Evolutionary conservation across 2,797 vertebrate species (phyloP).

Genomic region (Chaetophractus vellerosus): DNA sequence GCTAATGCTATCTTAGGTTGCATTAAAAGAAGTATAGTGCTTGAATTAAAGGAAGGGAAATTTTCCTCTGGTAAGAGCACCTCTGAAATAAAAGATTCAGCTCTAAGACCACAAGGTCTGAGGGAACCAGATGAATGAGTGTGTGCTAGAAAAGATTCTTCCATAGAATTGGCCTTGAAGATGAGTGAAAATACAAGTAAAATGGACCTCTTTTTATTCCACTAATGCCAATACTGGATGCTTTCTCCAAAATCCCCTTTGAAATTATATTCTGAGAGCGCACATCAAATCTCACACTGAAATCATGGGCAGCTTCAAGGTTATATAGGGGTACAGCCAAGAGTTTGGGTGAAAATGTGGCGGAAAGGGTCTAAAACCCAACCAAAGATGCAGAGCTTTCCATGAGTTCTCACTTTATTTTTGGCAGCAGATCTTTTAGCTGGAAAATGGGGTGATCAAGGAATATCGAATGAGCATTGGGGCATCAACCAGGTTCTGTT

Average conservation of each 20-base stretch:
- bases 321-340: neutral
- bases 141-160: neutral
- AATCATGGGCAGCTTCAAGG: neutral
- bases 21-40: neutral
- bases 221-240: neutral
- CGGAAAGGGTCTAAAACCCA: neutral
- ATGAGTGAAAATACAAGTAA: neutral
- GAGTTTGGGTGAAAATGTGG: neutral
- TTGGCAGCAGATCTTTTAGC: neutral
- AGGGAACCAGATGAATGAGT: neutral
- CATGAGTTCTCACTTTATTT: neutral
- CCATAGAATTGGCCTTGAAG: neutral
- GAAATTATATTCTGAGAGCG: neutral
- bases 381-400: neutral
- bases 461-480: neutral
- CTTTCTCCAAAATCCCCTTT: neutral
- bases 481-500: neutral
- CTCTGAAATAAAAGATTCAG: conserved; percentile 14
- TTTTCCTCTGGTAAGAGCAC: neutral
- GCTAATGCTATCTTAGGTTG: neutral
- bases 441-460: neutral
- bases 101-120: neutral
- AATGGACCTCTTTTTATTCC: neutral
- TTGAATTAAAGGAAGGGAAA: neutral
- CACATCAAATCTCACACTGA: neutral